Conservation (phyloP, 2,113 vertebrate genomes). For the Aramus guarauna region DNA sequence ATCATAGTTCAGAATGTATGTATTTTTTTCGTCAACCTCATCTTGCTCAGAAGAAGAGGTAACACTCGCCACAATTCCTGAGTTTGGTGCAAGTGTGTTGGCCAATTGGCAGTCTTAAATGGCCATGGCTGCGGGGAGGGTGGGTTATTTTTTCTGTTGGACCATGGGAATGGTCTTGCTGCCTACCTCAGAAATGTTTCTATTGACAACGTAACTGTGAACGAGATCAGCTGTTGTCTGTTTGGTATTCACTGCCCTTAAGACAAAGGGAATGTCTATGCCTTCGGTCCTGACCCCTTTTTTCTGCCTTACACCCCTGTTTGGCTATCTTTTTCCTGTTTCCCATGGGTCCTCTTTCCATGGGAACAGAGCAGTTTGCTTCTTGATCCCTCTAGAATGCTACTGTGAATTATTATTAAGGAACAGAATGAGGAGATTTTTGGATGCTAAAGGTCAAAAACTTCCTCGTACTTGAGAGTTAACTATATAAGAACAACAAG, state of each 20-base stretch:
- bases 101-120: neutral
- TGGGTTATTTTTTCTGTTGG: rapidly evolving
- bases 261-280: neutral
- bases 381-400: neutral
- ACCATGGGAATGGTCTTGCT: neutral
- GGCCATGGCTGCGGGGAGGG: rapidly evolving
- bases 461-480: neutral
- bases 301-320: neutral
- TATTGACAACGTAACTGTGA: rapidly evolving
- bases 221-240: neutral
- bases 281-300: neutral
- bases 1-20: neutral
- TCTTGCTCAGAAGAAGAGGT: neutral
- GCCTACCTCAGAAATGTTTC: neutral
- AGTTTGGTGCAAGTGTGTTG: neutral
- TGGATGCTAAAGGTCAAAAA: neutral
- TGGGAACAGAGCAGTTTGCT: neutral
- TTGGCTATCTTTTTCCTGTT: neutral
- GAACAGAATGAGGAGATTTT: neutral
- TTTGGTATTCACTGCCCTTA: neutral
- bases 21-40: neutral
- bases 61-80: neutral
- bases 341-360: neutral
- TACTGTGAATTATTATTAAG: neutral
- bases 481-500: neutral